These are phyloP conservation scores for Dinocampus coccinellae DNA, from an alignment of 2,888 invertebrate species.

Conservation along the genomic window DNA sequence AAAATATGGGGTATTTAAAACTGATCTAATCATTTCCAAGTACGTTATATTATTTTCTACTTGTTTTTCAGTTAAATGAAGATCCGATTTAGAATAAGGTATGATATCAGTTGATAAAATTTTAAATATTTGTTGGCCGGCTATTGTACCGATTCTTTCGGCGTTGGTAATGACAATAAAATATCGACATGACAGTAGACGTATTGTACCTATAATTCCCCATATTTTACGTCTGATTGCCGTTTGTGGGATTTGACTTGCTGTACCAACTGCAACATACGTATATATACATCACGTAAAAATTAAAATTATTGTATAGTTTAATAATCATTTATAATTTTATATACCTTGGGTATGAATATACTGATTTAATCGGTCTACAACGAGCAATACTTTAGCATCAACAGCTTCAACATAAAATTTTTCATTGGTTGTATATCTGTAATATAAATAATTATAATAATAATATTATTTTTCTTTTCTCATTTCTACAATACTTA, in stretches of 20 bases:
- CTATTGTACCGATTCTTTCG: slow-evolving; percentile 83
- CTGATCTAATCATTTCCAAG: slow-evolving; percentile 85
- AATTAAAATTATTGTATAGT: too few species aligned
- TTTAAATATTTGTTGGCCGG: slow-evolving; percentile 84
- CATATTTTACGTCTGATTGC: slow-evolving; percentile 80
- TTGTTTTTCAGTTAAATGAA: slow-evolving; percentile 88
- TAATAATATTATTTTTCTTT: too few species aligned
- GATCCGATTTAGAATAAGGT: slow-evolving; percentile 86
- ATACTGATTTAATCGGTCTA: slow-evolving; percentile 85
- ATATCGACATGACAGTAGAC: slow-evolving; percentile 87
- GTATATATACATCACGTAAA: too few species aligned
- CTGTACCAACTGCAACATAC: slow-evolving; percentile 63
- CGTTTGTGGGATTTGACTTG: slow-evolving; percentile 76
- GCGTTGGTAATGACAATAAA: slow-evolving; percentile 90
- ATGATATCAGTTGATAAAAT: slow-evolving; percentile 85
- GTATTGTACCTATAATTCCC: slow-evolving; percentile 89
- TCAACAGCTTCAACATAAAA: slow-evolving; percentile 88
- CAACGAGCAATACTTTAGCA: slow-evolving; percentile 82
- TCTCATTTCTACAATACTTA: slow-evolving; percentile 73
- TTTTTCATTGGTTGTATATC: slow-evolving; percentile 89
- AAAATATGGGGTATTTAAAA: slow-evolving; percentile 86
- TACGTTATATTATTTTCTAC: slow-evolving; percentile 87
- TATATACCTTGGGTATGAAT: slow-evolving; percentile 78
- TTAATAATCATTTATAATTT: background rate
- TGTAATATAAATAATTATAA: slow-evolving; percentile 64